Conservation (phyloP, 2,888 invertebrate species). For the Julus scandinavius region DNA sequence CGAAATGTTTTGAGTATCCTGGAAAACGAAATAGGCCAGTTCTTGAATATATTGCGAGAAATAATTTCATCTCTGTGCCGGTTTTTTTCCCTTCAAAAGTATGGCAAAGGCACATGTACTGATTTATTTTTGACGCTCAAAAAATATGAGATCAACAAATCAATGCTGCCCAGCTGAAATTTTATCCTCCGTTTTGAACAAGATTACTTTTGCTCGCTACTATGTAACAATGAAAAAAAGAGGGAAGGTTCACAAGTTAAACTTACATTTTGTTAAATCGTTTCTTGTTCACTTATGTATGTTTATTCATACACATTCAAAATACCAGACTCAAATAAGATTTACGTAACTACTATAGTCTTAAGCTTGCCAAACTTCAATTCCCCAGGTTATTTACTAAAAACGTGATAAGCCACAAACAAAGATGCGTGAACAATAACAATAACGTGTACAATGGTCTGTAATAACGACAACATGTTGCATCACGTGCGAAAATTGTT, state of each 20-base stretch:
- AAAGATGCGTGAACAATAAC: too few relatives aligned
- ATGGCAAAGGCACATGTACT: background rate
- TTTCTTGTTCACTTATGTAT: background rate
- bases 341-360: too few relatives aligned
- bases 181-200: background rate
- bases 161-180: conserved; percentile 30
- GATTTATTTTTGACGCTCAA: conserved; percentile 26
- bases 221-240: background rate
- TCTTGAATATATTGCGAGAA: conserved; percentile 26
- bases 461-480: too few relatives aligned
- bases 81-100: background rate
- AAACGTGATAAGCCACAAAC: too few relatives aligned
- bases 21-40: conserved; percentile 45
- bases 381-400: too few relatives aligned
- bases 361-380: too few relatives aligned
- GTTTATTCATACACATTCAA: background rate
- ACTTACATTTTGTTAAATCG: background rate
- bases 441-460: too few relatives aligned
- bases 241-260: background rate
- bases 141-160: conserved; percentile 45
- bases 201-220: conserved; percentile 24
- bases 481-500: too few relatives aligned
- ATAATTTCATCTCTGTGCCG: background rate
- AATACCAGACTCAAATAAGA: background rate
- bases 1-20: conserved; percentile 40